phyloP scores from a whole-genome alignment of 2,113 vertebrate genomes.

The Nipponia nippon region DNA sequence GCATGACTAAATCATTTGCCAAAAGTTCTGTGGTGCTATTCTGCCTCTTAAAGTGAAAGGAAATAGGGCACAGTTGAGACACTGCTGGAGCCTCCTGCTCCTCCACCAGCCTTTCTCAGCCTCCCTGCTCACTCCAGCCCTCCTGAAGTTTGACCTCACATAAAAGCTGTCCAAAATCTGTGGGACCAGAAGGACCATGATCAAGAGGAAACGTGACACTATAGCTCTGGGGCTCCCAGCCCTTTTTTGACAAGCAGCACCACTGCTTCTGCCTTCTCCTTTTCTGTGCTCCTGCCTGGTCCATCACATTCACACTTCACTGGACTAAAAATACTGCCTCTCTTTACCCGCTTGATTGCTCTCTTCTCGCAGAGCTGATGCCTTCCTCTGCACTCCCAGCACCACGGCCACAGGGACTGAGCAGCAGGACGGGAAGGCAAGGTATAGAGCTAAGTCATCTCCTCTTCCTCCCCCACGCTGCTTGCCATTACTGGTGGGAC shows the following conservation, averaged over 20 bases:
- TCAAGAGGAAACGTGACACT: background rate
- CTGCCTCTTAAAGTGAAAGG: background rate
- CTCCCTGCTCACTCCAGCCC: background rate
- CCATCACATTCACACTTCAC: background rate
- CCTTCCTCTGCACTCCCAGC: background rate
- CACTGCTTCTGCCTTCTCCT: background rate
- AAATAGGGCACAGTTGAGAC: background rate
- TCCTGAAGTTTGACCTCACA: background rate
- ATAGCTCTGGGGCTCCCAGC: background rate
- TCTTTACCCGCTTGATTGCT: background rate
- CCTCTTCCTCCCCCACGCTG: background rate
- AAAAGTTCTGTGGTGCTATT: background rate
- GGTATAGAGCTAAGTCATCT: background rate
- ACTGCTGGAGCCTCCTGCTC: background rate
- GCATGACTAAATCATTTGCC: background rate
- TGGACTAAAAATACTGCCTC: background rate
- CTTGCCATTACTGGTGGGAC: background rate
- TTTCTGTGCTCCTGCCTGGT: background rate
- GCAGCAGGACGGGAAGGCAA: background rate
- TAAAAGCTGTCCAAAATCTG: background rate
- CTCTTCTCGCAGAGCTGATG: background rate
- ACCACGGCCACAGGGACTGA: background rate
- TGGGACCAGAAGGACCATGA: background rate
- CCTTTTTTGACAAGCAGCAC: background rate
- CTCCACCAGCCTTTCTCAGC: background rate